Evolutionary conservation across 1,140 invertebrate species (phyloP).

Genomic region (Drosophila setifemur): DNA sequence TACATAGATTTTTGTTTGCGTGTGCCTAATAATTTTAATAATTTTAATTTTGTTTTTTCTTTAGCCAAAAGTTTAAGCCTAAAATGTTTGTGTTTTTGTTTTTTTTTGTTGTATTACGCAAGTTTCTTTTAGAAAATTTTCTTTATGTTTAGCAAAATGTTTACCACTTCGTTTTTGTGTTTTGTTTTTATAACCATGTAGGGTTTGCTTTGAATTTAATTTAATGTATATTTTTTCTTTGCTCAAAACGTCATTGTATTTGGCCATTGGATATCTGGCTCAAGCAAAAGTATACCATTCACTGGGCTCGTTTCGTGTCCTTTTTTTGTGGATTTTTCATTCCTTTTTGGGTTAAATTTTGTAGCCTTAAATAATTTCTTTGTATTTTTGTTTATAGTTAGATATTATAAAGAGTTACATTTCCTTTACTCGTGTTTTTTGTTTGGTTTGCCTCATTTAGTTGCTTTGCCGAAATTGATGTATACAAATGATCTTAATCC

Average conservation of each 20-base stretch:
- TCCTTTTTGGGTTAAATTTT: slow-evolving; percentile 56
- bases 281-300: slow-evolving; percentile 70
- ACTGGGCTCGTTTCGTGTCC: slow-evolving; percentile 26
- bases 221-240: slow-evolving; percentile 38
- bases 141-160: slow-evolving; percentile 27
- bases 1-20: slow-evolving; percentile 37
- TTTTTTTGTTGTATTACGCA: slow-evolving; percentile 31
- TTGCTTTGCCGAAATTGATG: slow-evolving; percentile 77
- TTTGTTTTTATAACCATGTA: slow-evolving; percentile 66
- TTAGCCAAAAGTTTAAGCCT: slow-evolving; percentile 78
- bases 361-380: slow-evolving; percentile 80
- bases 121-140: slow-evolving; percentile 67
- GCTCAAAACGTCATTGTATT: slow-evolving; percentile 12
- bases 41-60: slow-evolving; percentile 38
- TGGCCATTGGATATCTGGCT: slow-evolving; percentile 56
- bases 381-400: slow-evolving; percentile 69
- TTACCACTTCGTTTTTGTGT: slow-evolving; percentile 31
- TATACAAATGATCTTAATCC: slow-evolving; percentile 64
- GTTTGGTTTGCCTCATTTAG: slow-evolving; percentile 71
- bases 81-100: slow-evolving; percentile 58
- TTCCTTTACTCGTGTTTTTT: slow-evolving; percentile 8
- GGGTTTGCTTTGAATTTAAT: slow-evolving; percentile 51
- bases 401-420: slow-evolving; percentile 52
- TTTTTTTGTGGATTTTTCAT: slow-evolving; percentile 28
- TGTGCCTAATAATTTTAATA: slow-evolving; percentile 59